phyloP scores from a whole-genome alignment of 64 coral and sea anemone genomes.

The Stichodactyla mertensii region DNA sequence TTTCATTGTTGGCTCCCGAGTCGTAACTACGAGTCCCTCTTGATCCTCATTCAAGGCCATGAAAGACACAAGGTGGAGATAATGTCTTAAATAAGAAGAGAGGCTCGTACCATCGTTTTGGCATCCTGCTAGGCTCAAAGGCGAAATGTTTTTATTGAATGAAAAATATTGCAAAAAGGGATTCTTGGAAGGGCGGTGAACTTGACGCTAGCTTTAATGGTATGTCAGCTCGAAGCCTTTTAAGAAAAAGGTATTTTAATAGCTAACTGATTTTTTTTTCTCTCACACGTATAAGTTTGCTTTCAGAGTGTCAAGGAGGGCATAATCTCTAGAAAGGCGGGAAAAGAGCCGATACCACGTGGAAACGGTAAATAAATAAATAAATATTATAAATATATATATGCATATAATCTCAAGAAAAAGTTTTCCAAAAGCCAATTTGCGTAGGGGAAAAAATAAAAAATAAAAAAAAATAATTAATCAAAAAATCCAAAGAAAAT shows the following conservation, averaged over 20 bases:
- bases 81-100: not conserved
- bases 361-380: not conserved
- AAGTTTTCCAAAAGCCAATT: not conserved
- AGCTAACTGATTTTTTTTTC: not conserved
- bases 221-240: not conserved
- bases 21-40: not conserved
- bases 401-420: not conserved
- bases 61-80: not conserved
- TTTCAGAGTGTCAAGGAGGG: not conserved
- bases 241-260: not conserved
- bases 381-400: not conserved
- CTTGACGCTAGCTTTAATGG: not conserved
- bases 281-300: not conserved
- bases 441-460: no score
- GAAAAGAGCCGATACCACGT: not conserved
- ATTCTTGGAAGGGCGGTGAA: not conserved
- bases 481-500: no score
- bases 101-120: not conserved
- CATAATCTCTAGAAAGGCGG: not conserved
- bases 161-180: not conserved
- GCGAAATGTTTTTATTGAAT: not conserved
- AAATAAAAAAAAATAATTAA: no score
- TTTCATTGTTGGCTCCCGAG: constrained; percentile 18
- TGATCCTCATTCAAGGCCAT: not conserved
- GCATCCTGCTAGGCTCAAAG: not conserved